Conservation (phyloP, 2,113 vertebrate genomes). For the Poecile atricapillus region DNA sequence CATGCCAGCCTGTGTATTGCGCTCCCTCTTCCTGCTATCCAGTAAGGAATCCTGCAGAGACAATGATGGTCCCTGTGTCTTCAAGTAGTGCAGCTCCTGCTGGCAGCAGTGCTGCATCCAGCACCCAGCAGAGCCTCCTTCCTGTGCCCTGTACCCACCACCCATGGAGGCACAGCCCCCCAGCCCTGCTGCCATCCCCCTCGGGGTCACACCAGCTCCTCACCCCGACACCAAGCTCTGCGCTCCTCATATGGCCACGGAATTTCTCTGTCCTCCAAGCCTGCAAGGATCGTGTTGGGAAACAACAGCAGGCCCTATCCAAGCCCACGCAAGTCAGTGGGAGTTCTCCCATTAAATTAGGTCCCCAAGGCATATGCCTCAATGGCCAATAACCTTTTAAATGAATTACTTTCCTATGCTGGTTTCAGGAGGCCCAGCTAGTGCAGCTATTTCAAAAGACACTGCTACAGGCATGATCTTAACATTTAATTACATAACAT, state of each 20-base stretch:
- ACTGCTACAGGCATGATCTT: slow-evolving; percentile 36
- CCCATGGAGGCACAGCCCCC: not conserved
- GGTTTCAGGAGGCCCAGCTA: not conserved
- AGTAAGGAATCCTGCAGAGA: not conserved
- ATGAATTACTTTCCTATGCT: not conserved
- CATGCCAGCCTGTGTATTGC: not conserved
- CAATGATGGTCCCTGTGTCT: not conserved
- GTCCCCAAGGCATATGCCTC: not conserved
- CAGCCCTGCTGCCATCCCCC: not conserved
- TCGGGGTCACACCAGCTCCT: not conserved
- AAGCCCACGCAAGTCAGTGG: not conserved
- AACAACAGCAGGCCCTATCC: not conserved
- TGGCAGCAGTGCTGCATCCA: not conserved
- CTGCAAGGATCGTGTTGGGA: not conserved
- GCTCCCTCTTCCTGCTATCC: not conserved
- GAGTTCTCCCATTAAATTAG: slow-evolving; percentile 23
- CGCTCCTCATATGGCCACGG: not conserved
- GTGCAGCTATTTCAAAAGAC: slow-evolving; percentile 32
- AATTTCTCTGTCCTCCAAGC: not conserved
- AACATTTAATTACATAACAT: slow-evolving; percentile 55
- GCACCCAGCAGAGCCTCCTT: slow-evolving; percentile 23
- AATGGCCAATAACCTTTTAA: slow-evolving; percentile 2
- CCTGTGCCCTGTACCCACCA: not conserved
- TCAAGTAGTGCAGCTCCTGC: not conserved
- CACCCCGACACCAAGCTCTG: not conserved